Evolutionary conservation across 92 coral and sea anemone species (phyloP).

Genomic region (Porites rus): DNA sequence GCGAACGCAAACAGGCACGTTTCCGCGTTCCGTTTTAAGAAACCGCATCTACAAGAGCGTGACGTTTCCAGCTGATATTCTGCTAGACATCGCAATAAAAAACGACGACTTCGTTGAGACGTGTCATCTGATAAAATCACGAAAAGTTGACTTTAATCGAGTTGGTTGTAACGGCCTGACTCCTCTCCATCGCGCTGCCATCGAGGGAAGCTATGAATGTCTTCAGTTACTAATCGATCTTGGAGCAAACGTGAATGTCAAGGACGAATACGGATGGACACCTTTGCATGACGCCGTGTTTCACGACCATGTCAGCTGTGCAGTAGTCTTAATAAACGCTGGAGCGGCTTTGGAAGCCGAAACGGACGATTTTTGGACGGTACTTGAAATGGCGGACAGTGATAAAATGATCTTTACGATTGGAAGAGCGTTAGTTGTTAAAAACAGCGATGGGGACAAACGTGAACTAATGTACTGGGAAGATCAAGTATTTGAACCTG

Average conservation of each 20-base stretch:
- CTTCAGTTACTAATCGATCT: conserved; percentile 86
- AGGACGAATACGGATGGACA: conserved; percentile 75
- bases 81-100: conserved; percentile 72
- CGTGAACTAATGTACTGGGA: neutral
- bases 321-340: conserved; percentile 76
- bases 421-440: conserved; percentile 78
- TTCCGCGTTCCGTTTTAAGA: conserved; percentile 14
- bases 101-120: conserved; percentile 87
- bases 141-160: conserved; percentile 80
- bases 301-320: conserved; percentile 84
- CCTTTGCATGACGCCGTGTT: conserved; percentile 95
- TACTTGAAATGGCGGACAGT: conserved; percentile 71
- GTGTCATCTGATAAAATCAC: conserved; percentile 83
- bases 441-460: conserved; percentile 23
- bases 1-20: neutral
- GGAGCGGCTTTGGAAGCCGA: conserved; percentile 80
- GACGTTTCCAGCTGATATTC: conserved; percentile 68
- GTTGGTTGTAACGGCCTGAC: conserved; percentile 81
- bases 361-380: conserved; percentile 68
- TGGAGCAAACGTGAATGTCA: conserved; percentile 82
- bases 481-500: conserved; percentile 37
- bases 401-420: conserved; percentile 78
- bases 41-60: conserved; percentile 58
- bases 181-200: conserved; percentile 90
- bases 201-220: conserved; percentile 91